phyloP scores from a whole-genome alignment of 2,113 vertebrate genomes.

The Hippopotamus amphibius region DNA sequence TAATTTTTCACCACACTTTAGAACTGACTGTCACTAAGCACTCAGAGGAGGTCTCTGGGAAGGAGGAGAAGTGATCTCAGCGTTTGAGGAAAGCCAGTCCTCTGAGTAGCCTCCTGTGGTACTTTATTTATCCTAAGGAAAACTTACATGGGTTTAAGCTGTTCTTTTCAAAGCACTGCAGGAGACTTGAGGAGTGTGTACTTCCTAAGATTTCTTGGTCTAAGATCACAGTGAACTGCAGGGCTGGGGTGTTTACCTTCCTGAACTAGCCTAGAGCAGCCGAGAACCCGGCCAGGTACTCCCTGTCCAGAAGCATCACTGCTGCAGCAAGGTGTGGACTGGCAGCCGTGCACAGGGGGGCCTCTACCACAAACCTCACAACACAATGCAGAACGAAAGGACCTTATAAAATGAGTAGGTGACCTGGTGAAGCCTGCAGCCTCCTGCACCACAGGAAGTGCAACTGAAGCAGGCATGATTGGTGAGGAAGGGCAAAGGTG shows the following conservation, averaged over 20 bases:
- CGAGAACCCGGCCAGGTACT: background rate
- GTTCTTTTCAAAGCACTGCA: background rate
- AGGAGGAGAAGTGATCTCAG: conserved; percentile 17
- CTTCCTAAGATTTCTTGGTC: background rate
- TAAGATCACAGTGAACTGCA: background rate
- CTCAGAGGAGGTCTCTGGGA: background rate
- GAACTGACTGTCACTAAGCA: background rate
- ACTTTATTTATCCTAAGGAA: conserved; percentile 64
- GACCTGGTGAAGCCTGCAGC: background rate
- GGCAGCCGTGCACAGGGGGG: background rate
- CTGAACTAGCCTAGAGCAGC: background rate
- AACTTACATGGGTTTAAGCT: background rate
- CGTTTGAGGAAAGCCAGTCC: conserved; percentile 44
- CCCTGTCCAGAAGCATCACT: background rate
- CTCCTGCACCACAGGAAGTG: background rate
- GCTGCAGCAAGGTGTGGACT: too few relatives aligned
- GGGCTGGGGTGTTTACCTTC: background rate
- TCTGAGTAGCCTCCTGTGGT: background rate
- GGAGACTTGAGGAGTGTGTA: background rate
- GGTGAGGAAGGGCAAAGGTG: background rate
- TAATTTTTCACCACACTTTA: background rate
- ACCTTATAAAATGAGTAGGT: background rate
- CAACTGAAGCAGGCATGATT: background rate
- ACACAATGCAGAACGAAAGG: background rate
- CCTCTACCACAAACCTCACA: background rate